Conservation (phyloP, 2,113 vertebrate genomes). For the Bostrychus sinensis region DNA sequence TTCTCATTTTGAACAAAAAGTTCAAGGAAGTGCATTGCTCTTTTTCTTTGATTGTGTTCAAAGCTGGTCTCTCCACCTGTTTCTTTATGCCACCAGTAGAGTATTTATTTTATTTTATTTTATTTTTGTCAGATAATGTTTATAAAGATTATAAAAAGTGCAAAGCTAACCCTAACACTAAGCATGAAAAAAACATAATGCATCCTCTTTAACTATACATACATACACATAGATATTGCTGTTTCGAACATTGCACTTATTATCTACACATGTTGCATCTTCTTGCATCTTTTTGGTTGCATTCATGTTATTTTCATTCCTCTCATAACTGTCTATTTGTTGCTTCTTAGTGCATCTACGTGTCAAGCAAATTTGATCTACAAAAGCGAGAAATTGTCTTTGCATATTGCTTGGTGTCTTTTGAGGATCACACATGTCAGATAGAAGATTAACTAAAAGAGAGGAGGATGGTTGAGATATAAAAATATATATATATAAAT, state of each 20-base stretch:
- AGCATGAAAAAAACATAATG: no score
- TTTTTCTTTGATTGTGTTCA: no score
- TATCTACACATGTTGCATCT: background rate
- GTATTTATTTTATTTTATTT: no score
- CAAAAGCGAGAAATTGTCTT: background rate
- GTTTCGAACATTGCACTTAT: constrained; percentile 1
- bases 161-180: no score
- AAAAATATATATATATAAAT: constrained; percentile 23
- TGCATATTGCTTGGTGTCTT: background rate
- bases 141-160: no score
- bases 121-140: no score
- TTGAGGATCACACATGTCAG: constrained; percentile 27
- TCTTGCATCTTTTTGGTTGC: background rate
- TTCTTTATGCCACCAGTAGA: no score
- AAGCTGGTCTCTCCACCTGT: no score
- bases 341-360: background rate
- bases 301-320: constrained; percentile 1
- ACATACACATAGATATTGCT: background rate
- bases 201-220: no score
- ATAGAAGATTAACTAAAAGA: constrained; percentile 34
- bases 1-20: no score
- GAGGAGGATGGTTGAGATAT: background rate
- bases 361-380: background rate
- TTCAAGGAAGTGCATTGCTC: no score
- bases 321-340: background rate